Conservation (phyloP, 2,797 vertebrate species). For the Mycteria americana region DNA sequence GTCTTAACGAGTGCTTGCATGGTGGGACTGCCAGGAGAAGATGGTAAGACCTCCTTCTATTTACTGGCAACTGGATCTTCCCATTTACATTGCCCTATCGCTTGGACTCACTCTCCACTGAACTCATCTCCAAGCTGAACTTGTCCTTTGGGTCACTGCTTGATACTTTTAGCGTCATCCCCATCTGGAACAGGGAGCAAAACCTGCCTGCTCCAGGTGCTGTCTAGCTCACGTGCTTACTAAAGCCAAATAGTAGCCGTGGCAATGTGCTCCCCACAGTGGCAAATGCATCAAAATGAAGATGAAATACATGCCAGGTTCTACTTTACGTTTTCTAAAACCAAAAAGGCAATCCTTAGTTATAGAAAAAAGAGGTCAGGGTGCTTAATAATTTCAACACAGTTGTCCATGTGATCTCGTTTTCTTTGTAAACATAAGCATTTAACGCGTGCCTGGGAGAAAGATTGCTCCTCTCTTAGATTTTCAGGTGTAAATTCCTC, state of each 20-base stretch:
- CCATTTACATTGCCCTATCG: background rate
- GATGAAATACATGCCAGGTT: background rate
- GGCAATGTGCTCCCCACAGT: background rate
- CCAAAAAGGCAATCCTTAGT: background rate
- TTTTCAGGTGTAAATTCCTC: background rate
- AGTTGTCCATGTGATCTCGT: background rate
- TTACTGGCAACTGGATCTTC: background rate
- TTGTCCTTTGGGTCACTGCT: background rate
- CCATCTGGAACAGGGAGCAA: background rate
- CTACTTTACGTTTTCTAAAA: background rate
- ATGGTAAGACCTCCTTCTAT: background rate
- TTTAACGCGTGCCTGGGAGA: background rate
- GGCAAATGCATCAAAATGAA: background rate
- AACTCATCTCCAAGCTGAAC: background rate
- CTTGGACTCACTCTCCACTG: background rate
- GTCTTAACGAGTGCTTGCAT: background rate
- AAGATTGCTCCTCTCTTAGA: background rate
- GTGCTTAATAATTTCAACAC: background rate
- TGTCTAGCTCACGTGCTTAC: fast-evolving
- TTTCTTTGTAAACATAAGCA: background rate
- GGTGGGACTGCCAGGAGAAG: background rate
- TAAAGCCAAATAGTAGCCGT: background rate
- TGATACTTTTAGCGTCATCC: background rate
- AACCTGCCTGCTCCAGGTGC: background rate
- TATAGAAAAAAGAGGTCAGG: background rate